These are phyloP conservation scores for Apoda limacodes DNA, from an alignment of 2,888 invertebrate genomes.

Conservation along the genomic window DNA sequence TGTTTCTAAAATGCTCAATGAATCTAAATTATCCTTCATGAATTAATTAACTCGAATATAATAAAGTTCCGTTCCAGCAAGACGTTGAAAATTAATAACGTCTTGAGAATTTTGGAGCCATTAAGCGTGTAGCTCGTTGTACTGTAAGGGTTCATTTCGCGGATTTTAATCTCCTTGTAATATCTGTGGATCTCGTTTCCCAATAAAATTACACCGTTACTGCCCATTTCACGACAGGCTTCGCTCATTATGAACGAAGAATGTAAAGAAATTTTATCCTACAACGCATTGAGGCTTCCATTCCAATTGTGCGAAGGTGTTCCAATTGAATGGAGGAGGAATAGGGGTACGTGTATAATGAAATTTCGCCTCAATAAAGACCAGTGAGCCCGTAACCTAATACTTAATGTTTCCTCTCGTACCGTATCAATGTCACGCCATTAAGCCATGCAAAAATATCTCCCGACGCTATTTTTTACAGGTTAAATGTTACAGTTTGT, in stretches of 20 bases:
- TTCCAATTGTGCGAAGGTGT: slow-evolving; percentile 67
- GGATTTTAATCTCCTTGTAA: slow-evolving; percentile 56
- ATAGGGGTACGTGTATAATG: slow-evolving; percentile 64
- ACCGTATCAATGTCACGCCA: slow-evolving; percentile 65
- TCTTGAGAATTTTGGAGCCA: slow-evolving; percentile 33
- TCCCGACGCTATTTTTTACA: too few relatives aligned
- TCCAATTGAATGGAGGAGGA: slow-evolving; percentile 62
- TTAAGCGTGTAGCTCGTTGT: slow-evolving; percentile 33
- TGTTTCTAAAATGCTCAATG: slow-evolving; percentile 21
- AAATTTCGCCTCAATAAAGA: slow-evolving; percentile 66
- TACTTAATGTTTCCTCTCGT: slow-evolving; percentile 64
- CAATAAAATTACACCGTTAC: slow-evolving; percentile 62
- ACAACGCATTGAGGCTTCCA: slow-evolving; percentile 65
- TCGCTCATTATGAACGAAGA: slow-evolving; percentile 62
- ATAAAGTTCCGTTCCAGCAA: slow-evolving; percentile 3
- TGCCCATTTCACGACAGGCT: slow-evolving; percentile 60
- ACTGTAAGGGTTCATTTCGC: slow-evolving; percentile 48
- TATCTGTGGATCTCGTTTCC: slow-evolving; percentile 60
- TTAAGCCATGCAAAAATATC: slow-evolving; percentile 64
- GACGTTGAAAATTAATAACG: slow-evolving; percentile 22
- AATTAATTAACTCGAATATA: background rate
- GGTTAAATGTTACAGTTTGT: too few relatives aligned
- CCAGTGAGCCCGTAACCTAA: slow-evolving; percentile 64
- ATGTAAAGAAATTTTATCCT: slow-evolving; percentile 69
- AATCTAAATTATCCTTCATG: slow-evolving; percentile 23